Evolutionary conservation across 2,797 vertebrate species (phyloP).

Genomic region (Lutjanus argentimaculatus): DNA sequence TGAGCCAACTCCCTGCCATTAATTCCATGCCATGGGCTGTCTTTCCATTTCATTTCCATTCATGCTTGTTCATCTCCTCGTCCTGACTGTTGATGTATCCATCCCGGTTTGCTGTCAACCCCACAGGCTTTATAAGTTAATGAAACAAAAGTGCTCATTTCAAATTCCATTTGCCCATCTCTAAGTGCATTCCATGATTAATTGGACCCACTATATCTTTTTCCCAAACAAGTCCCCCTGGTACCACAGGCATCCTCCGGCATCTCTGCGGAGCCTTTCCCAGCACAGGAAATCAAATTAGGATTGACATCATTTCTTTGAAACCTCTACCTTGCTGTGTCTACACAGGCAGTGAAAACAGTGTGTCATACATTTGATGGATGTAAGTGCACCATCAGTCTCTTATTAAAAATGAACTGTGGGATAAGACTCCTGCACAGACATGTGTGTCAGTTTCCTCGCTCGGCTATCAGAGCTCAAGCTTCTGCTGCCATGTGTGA

Average conservation of each 20-base stretch:
- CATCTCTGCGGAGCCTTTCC: constrained; percentile 30
- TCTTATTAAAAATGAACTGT: constrained; percentile 33
- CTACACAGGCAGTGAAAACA: constrained; percentile 13
- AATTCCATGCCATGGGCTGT: constrained; percentile 29
- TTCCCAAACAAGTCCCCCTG: constrained; percentile 39
- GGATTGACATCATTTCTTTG: constrained; percentile 56
- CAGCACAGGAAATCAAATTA: constrained; percentile 66
- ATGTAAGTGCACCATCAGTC: constrained; percentile 43
- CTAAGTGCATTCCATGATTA: constrained; percentile 67
- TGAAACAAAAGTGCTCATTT: constrained; percentile 73
- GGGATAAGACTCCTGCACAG: constrained; percentile 18
- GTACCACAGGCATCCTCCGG: constrained; percentile 40
- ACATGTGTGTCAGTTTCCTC: constrained; percentile 8
- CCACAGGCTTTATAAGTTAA: constrained; percentile 66
- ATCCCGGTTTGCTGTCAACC: constrained; percentile 38
- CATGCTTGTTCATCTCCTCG: background rate
- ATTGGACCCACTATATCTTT: constrained; percentile 40
- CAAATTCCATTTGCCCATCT: constrained; percentile 71
- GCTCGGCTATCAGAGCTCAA: constrained; percentile 20
- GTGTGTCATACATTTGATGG: constrained; percentile 50
- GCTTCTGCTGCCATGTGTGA: constrained; percentile 3
- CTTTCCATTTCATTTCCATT: constrained; percentile 56
- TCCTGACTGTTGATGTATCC: constrained; percentile 41
- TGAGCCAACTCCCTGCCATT: constrained; percentile 19
- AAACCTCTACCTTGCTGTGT: constrained; percentile 39